Base-by-base conservation (phyloP, 2,797 vertebrate species). In the Linurgus olivaceus region DNA sequence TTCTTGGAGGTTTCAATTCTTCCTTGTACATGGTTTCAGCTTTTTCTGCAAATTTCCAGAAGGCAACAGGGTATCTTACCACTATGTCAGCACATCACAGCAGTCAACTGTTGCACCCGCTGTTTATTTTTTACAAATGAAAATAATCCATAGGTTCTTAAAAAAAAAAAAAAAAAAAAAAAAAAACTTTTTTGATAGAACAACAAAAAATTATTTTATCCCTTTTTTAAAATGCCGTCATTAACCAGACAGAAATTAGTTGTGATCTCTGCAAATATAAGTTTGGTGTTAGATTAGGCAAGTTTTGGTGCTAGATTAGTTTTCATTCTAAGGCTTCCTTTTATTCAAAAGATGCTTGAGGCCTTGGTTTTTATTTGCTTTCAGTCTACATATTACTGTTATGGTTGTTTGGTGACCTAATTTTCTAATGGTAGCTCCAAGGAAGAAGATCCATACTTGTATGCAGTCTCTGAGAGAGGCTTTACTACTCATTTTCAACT, bases 381-480 rank as follows among this genome's bases (percentile, higher is more conserved):
- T 67, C 18, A 25, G 6, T 63, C 35, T 80, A 7, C 5, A 3
- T 75, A 4, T 18, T 72, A 17, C 13, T 50, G 7, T 65, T 17
- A 2, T 57, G 26, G 3, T 21, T 57, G 25, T 24, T 17, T 40
- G 5, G n/a, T 88, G 66, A 10, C 33, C 38, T 71, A 16, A 28
- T 81, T 91, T 76, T 67, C 28, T 71, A 48, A 33, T 1, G 21
- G 6, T 38, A 76, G 9, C 18, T 67, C 29, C 15, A 52, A 80
- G 19, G n/a, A 17, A 63, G 23, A 58, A 7, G 9, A 24, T 37
- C 7, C n/a, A 0, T 48, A 31, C 9, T 72, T 4, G 0, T 3
- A 4, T 44, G 15, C 8, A 33, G 31, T 77, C 38, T 77, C 54
- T 58, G 13, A 40, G 13, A 33, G 11, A 28, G 13, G 28, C 66